Base-by-base conservation (phyloP, 2,888 invertebrate species). In the Lasiommata megera region DNA sequence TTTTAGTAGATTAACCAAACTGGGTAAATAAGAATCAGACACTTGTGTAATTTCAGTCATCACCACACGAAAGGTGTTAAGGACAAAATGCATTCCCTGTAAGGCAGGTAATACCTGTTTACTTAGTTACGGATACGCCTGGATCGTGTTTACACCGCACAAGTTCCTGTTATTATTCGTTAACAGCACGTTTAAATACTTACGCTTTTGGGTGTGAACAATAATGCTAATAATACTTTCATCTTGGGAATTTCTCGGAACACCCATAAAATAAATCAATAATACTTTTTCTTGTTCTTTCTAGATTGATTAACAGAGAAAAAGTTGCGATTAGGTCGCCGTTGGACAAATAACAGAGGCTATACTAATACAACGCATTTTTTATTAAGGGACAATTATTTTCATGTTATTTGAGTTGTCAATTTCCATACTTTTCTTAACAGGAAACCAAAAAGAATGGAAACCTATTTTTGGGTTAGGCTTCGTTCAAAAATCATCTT, bases 21-120 rank as follows among this genome's bases (percentile, higher is more conserved):
- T n/a, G n/a, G 9, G 5, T 36, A 18, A 48, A 48, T 37, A 37
- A 40, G 40, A 23, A 14, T 37, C 23, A 31, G 29, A 43, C 47
- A 47, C 61, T 64, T 65, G 67, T 5, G 23, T 23, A 23, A 69
- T 14, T 60, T 48, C 61, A 55, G 53, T 65, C 67, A 50, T 47
- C 60, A 46, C 38, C 37, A 61, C 11, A n/a, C 14, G 37, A 31
- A 53, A 67, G 64, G 69, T 63, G 67, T 64, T 62, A 70, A 62
- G 61, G 57, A 71, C 66, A 69, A 63, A 64, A 68, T 64, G 66
- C 72, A 72, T 36, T 53, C 34, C 23, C 12, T 31, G 62, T 56
- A 62, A 57, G 56, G 56, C 61, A 64, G 61, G 58, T 46, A 54
- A 29, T 63, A 62, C 70, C 61, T 66, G 61, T 55, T 66, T 77